Conservation (phyloP, 2,888 invertebrate genomes). For the Thera obeliscata region DNA sequence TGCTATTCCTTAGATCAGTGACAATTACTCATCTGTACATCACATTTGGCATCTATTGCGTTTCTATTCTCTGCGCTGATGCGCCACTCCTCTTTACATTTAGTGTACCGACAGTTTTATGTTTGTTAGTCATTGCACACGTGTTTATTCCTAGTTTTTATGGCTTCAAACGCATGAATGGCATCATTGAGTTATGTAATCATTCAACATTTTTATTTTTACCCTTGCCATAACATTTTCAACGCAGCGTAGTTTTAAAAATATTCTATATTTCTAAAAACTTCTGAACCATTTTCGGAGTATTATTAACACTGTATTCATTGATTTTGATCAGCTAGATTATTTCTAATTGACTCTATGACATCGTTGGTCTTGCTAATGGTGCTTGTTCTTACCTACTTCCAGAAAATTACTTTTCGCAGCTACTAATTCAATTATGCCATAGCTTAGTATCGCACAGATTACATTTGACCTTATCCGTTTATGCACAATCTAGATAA, state of each 20-base stretch:
- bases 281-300: no score
- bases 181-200: constrained; percentile 27
- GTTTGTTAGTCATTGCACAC: constrained; percentile 54
- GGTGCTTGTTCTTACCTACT: no score
- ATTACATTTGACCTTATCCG: constrained; percentile 6
- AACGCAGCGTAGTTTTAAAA: neutral
- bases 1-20: constrained; percentile 39
- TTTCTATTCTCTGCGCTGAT: constrained; percentile 67
- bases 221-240: constrained; percentile 10
- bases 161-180: constrained; percentile 40
- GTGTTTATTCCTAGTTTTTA: constrained; percentile 57
- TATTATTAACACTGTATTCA: no score
- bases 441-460: no score
- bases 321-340: neutral
- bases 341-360: no score
- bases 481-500: constrained; percentile 13
- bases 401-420: no score
- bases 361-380: no score
- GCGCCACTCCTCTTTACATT: constrained; percentile 38
- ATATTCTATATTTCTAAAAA: no score
- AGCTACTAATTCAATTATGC: no score
- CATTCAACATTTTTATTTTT: constrained; percentile 19
- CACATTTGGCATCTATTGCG: constrained; percentile 61
- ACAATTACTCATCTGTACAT: constrained; percentile 57
- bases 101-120: constrained; percentile 41